Evolutionary conservation across 2,797 vertebrate genomes (phyloP).

Genomic region (Euthynnus affinis): DNA sequence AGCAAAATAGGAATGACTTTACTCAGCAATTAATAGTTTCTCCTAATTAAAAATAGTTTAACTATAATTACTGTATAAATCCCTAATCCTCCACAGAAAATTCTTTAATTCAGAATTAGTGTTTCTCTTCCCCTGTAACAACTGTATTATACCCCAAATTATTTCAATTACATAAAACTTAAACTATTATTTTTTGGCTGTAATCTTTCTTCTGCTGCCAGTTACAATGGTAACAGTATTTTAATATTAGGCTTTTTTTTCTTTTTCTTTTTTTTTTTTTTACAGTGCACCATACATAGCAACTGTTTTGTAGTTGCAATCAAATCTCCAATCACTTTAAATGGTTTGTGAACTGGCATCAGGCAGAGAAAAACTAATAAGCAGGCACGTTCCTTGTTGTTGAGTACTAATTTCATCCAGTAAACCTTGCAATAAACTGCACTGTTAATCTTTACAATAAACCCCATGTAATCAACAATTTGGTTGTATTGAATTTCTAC

Average conservation of each 20-base stretch:
- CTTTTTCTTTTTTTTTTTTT: no score
- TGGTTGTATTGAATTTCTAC: not conserved
- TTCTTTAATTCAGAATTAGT: not conserved
- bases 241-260: not conserved
- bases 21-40: conserved; percentile 6
- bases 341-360: not conserved
- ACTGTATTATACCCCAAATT: not conserved
- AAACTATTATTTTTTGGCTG: not conserved
- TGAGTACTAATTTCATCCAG: conserved; percentile 23
- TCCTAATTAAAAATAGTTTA: conserved; percentile 19
- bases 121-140: not conserved
- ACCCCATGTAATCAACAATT: conserved; percentile 42
- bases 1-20: conserved; percentile 1
- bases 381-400: conserved; percentile 4
- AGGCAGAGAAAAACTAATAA: conserved; percentile 24
- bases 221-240: not conserved
- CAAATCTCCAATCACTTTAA: conserved; percentile 1
- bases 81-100: no score
- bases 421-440: conserved; percentile 37
- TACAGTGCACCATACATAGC: not conserved
- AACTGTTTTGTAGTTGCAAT: conserved; percentile 8
- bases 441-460: conserved; percentile 42
- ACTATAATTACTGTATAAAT: conserved; percentile 13
- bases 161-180: not conserved
- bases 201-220: not conserved